These are phyloP conservation scores for Parazoanthus darwini DNA, from an alignment of 92 coral and sea anemone genomes.

Conservation along the genomic window DNA sequence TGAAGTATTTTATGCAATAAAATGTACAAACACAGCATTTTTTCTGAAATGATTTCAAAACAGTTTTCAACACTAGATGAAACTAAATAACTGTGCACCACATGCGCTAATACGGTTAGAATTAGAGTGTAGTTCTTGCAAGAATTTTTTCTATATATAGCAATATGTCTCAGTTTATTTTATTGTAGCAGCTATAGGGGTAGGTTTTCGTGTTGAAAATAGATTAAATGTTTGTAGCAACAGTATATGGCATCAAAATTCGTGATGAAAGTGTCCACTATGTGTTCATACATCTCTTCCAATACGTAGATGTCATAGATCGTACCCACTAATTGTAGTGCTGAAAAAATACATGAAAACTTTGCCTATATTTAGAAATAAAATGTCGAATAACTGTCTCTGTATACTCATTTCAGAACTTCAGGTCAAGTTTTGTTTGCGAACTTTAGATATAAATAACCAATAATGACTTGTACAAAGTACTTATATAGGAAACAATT, in stretches of 20 bases:
- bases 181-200: background rate
- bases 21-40: no score
- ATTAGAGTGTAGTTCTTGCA: background rate
- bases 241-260: no score
- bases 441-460: background rate
- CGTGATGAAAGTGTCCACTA: background rate
- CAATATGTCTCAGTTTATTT: no score
- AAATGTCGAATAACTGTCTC: background rate
- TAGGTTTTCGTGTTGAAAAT: background rate
- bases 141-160: background rate
- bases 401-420: background rate
- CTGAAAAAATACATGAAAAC: background rate
- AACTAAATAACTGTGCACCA: background rate
- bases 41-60: no score
- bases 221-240: background rate
- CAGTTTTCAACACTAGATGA: no score
- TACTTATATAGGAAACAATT: background rate
- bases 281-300: background rate
- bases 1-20: background rate
- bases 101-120: background rate
- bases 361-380: conserved; percentile 13
- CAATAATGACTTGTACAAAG: background rate
- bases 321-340: background rate
- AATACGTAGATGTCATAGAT: no score
- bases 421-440: background rate